A percentile compares a stretch with the other conserved stretches of the same genome.
phyloP scores from a whole-genome alignment of 2,113 vertebrate species.

The Rhea americana region DNA sequence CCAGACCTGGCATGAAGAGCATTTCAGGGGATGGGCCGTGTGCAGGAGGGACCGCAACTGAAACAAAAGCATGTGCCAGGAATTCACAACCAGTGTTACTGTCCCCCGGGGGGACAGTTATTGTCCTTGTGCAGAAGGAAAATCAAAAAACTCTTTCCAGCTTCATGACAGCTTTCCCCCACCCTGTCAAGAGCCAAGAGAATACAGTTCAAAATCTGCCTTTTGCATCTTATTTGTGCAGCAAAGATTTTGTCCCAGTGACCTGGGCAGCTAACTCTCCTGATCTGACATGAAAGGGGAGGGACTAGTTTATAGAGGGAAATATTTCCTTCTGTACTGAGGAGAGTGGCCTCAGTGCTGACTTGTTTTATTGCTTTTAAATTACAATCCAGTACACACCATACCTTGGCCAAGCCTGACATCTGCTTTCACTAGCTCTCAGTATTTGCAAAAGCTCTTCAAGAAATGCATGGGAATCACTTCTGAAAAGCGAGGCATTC shows the following conservation, averaged over 20 bases:
- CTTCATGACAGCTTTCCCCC: not conserved
- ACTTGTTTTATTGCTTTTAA: constrained; percentile 44
- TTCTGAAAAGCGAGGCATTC: not conserved
- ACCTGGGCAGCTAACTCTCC: not conserved
- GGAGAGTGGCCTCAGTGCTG: not conserved
- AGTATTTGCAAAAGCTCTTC: not conserved
- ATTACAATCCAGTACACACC: not conserved
- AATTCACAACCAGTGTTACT: not conserved
- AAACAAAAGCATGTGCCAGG: not conserved
- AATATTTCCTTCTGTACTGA: not conserved
- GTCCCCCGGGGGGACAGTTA: not conserved
- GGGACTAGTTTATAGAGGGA: not conserved
- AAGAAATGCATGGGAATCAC: not conserved
- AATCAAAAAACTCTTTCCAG: not conserved
- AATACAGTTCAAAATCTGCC: not conserved
- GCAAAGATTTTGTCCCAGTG: not conserved
- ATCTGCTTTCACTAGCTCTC: constrained; percentile 29
- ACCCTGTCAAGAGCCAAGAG: not conserved
- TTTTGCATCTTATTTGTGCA: not conserved
- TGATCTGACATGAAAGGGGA: not conserved
- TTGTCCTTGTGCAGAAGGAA: not conserved
- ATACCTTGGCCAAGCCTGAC: constrained; percentile 6
- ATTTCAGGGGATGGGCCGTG: not conserved
- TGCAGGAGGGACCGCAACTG: not conserved
- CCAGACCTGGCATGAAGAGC: not conserved